phyloP scores from a whole-genome alignment of 2,888 invertebrate species.

The Micoletzkya japonica region DNA sequence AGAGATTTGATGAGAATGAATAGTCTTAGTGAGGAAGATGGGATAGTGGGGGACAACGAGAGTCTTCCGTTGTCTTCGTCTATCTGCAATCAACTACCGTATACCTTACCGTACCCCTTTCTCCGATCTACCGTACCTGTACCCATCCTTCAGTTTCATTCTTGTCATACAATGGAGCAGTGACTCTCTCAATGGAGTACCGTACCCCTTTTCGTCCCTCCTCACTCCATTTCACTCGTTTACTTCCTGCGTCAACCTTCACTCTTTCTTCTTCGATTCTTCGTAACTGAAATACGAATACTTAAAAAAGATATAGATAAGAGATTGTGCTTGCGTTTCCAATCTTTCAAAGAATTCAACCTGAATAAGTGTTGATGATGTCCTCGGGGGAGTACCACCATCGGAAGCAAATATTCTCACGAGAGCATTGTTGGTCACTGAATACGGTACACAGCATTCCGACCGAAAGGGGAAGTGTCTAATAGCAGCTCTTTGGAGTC shows the following conservation, averaged over 20 bases:
- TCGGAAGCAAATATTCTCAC: constrained; percentile 19
- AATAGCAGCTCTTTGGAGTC: too few relatives aligned
- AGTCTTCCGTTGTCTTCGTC: constrained; percentile 5
- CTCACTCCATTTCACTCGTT: constrained; percentile 9
- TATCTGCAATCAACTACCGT: neutral
- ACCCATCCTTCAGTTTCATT: constrained; percentile 12
- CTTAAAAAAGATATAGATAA: neutral
- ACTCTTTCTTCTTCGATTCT: constrained; percentile 20
- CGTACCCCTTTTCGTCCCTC: neutral
- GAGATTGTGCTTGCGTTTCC: too few relatives aligned
- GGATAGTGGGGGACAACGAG: neutral
- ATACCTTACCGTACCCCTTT: neutral
- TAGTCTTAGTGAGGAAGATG: neutral
- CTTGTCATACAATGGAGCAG: neutral
- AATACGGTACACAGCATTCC: too few relatives aligned
- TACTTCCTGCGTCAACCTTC: neutral
- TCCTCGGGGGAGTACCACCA: constrained; percentile 11
- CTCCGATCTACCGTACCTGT: neutral
- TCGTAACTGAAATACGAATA: neutral
- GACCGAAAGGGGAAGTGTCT: too few relatives aligned
- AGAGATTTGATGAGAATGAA: constrained; percentile 15
- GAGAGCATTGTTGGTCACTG: too few relatives aligned
- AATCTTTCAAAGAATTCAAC: too few relatives aligned
- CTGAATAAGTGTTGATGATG: constrained; percentile 22
- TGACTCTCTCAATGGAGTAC: neutral